These are phyloP conservation scores for Notamacropus eugenii DNA, from an alignment of 2,797 vertebrate species.

Conservation along the genomic window DNA sequence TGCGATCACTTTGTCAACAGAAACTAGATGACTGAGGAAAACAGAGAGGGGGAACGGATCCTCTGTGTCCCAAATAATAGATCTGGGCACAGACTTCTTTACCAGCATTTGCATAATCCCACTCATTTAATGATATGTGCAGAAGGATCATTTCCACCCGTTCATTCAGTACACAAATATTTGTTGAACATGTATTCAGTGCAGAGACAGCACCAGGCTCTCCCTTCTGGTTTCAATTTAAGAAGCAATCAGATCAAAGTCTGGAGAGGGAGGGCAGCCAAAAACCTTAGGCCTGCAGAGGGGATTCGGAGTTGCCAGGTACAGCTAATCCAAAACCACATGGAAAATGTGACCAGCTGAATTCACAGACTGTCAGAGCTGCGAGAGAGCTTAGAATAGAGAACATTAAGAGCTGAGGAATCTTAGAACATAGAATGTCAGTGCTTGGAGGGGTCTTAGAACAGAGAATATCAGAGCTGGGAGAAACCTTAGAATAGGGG, in stretches of 20 bases:
- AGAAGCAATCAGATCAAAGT: background rate
- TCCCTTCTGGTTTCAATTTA: background rate
- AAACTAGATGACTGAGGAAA: background rate
- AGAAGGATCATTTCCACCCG: background rate
- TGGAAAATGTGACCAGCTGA: background rate
- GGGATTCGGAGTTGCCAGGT: background rate
- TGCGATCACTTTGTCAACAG: background rate
- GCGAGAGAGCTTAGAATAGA: no score
- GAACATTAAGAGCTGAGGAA: no score
- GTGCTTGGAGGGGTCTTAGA: no score
- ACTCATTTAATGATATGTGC: background rate
- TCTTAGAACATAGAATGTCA: no score
- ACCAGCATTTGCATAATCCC: background rate
- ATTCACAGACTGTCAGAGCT: background rate
- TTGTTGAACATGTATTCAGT: background rate
- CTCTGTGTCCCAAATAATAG: background rate
- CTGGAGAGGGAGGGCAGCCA: background rate
- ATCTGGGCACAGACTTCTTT: background rate
- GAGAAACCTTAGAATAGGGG: no score
- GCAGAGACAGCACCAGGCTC: background rate
- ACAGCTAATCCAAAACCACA: background rate
- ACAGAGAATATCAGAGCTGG: no score
- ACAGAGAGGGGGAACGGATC: background rate
- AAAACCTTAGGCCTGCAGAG: background rate
- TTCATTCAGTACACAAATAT: conserved; percentile 21